phyloP scores from a whole-genome alignment of 2,797 vertebrate genomes.

The Acanthopagrus latus region DNA sequence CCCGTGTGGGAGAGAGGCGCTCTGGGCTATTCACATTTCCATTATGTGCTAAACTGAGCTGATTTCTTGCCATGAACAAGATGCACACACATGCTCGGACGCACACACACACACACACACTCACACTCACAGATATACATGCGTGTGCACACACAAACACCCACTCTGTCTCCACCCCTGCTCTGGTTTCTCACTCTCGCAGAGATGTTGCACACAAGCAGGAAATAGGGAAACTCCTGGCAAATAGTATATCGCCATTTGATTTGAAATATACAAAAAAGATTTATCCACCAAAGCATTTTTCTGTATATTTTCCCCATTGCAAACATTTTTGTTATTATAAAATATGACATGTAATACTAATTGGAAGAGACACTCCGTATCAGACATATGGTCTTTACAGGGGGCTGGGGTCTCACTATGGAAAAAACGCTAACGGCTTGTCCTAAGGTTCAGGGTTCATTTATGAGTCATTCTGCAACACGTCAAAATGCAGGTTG shows the following conservation, averaged over 20 bases:
- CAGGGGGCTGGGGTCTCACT: not conserved
- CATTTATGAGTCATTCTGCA: too few species aligned
- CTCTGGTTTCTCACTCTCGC: slow-evolving; percentile 49
- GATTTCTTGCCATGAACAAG: slow-evolving; percentile 84
- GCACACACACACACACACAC: slow-evolving; percentile 63
- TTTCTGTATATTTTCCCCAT: not conserved
- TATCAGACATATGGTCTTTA: slow-evolving; percentile 32
- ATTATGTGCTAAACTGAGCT: slow-evolving; percentile 86
- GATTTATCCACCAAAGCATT: not conserved
- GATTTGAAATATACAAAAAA: slow-evolving; percentile 30
- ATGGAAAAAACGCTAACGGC: too few species aligned
- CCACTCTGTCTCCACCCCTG: slow-evolving; percentile 46
- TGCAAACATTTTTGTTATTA: not conserved
- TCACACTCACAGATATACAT: slow-evolving; percentile 62
- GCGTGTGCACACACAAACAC: slow-evolving; percentile 60
- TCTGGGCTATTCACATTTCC: slow-evolving; percentile 84
- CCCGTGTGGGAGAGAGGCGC: slow-evolving; percentile 82
- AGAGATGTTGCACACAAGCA: slow-evolving; percentile 22
- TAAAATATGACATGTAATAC: slow-evolving; percentile 21
- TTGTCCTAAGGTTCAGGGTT: too few species aligned
- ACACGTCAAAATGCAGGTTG: too few species aligned
- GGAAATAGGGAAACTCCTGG: slow-evolving; percentile 47
- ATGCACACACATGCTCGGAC: slow-evolving; percentile 71
- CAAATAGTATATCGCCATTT: slow-evolving; percentile 30
- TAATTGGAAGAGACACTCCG: not conserved